These are phyloP conservation scores for Gastrophryne carolinensis DNA, from an alignment of 2,797 vertebrate species.

Conservation along the genomic window DNA sequence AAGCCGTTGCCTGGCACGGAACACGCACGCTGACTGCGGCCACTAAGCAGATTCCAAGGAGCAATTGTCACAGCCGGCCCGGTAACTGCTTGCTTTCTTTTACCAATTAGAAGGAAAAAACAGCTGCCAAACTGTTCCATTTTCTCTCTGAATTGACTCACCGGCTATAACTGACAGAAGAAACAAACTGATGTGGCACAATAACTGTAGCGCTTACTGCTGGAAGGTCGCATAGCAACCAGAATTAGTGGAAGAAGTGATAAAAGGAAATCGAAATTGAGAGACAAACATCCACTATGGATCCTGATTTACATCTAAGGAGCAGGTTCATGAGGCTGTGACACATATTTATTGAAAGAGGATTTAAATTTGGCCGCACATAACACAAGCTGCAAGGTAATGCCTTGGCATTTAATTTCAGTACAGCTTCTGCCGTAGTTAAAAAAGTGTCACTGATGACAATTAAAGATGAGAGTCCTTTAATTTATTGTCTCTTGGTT, in stretches of 20 bases:
- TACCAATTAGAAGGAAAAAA: slow-evolving; percentile 48
- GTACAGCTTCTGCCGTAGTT: not conserved
- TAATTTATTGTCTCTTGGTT: not conserved
- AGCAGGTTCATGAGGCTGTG: not conserved
- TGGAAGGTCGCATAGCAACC: slow-evolving; percentile 48
- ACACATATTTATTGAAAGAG: not conserved
- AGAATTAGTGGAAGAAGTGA: slow-evolving; percentile 32
- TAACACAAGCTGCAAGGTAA: not conserved
- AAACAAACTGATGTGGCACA: slow-evolving; percentile 49
- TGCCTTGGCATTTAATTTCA: not conserved
- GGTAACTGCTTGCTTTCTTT: slow-evolving; percentile 46
- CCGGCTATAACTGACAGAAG: slow-evolving; percentile 49
- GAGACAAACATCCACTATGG: slow-evolving; percentile 32
- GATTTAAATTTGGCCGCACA: not conserved
- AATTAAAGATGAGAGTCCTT: not conserved
- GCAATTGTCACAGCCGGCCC: slow-evolving; percentile 42
- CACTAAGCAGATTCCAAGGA: slow-evolving; percentile 48
- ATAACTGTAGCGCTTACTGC: slow-evolving; percentile 43
- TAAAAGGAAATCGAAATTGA: slow-evolving; percentile 33
- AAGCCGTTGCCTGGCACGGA: slow-evolving; percentile 25
- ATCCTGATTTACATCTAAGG: slow-evolving; percentile 35
- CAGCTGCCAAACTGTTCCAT: slow-evolving; percentile 49
- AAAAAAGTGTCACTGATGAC: not conserved
- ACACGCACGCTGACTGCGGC: slow-evolving; percentile 39
- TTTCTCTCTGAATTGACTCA: slow-evolving; percentile 50